A percentile compares a stretch with the other conserved stretches of the same genome.
phyloP scores from a whole-genome alignment of 1,140 invertebrate genomes.

The Bombus difficillimus region DNA sequence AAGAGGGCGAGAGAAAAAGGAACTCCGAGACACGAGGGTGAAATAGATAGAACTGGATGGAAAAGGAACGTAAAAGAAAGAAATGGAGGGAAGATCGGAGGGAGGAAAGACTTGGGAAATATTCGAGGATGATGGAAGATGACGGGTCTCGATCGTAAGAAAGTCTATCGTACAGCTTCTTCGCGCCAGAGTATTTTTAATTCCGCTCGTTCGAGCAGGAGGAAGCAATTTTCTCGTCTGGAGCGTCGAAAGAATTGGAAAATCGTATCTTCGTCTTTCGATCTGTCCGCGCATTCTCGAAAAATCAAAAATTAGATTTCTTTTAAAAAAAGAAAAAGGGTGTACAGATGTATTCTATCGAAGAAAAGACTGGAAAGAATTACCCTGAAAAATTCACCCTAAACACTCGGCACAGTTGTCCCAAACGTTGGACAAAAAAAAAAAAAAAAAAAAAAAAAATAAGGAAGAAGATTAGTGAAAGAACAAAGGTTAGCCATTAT shows the following conservation, averaged over 20 bases:
- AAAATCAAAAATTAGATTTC: too few species aligned
- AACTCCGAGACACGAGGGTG: not conserved
- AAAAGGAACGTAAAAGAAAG: not conserved
- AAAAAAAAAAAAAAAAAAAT: not conserved
- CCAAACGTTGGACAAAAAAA: too few species aligned
- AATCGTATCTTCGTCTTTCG: too few species aligned
- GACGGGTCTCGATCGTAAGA: conserved; percentile 21
- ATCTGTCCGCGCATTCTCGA: too few species aligned
- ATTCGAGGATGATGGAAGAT: conserved; percentile 2
- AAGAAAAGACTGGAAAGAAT: too few species aligned
- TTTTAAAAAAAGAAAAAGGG: too few species aligned
- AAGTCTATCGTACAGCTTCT: not conserved
- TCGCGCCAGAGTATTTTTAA: conserved; percentile 3
- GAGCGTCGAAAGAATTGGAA: too few species aligned
- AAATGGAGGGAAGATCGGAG: not conserved
- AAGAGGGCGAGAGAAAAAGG: not conserved
- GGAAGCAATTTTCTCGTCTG: not conserved
- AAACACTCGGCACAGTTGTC: too few species aligned
- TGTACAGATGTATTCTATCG: too few species aligned
- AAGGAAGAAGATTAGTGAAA: not conserved
- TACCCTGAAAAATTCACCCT: not conserved
- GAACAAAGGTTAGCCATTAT: not conserved
- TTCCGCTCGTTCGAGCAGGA: not conserved
- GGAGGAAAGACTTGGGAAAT: not conserved
- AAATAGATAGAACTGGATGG: not conserved